These are phyloP conservation scores for Osmoderma eremita DNA, from an alignment of 2,888 invertebrate species.

Conservation along the genomic window DNA sequence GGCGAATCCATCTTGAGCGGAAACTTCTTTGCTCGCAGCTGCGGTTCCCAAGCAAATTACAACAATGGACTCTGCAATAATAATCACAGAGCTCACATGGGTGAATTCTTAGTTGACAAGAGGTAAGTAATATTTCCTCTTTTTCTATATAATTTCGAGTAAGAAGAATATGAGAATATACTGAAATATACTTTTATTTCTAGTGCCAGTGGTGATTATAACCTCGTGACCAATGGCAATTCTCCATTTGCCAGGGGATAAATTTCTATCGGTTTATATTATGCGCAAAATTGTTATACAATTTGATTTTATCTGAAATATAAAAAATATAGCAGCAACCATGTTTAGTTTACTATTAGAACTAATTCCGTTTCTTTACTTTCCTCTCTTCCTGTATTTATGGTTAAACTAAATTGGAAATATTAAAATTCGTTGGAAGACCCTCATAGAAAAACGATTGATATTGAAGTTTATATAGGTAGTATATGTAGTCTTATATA, in stretches of 20 bases:
- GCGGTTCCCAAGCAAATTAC: constrained; percentile 47
- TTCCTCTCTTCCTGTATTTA: too few species aligned
- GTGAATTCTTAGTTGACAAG: constrained; percentile 46
- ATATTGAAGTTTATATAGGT: too few species aligned
- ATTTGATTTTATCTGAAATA: too few species aligned
- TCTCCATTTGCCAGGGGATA: constrained; percentile 33
- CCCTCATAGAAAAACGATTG: too few species aligned
- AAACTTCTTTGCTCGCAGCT: constrained; percentile 55
- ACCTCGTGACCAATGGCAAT: constrained; percentile 25
- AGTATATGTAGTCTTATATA: too few species aligned
- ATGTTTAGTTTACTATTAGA: too few species aligned
- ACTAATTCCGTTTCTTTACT: too few species aligned
- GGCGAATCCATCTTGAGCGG: constrained; percentile 60
- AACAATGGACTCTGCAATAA: constrained; percentile 46
- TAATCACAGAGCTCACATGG: constrained; percentile 47
- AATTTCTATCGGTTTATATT: background rate
- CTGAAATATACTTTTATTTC: too few species aligned
- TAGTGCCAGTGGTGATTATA: constrained; percentile 24
- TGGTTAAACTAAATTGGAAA: too few species aligned
- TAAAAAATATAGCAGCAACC: too few species aligned
- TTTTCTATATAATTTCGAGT: background rate
- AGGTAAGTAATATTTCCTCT: constrained; percentile 37
- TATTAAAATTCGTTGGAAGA: too few species aligned
- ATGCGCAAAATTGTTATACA: too few species aligned
- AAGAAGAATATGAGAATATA: constrained; percentile 4